Conservation (phyloP, 2,113 vertebrate genomes). For the Pleuronectes platessa region DNA sequence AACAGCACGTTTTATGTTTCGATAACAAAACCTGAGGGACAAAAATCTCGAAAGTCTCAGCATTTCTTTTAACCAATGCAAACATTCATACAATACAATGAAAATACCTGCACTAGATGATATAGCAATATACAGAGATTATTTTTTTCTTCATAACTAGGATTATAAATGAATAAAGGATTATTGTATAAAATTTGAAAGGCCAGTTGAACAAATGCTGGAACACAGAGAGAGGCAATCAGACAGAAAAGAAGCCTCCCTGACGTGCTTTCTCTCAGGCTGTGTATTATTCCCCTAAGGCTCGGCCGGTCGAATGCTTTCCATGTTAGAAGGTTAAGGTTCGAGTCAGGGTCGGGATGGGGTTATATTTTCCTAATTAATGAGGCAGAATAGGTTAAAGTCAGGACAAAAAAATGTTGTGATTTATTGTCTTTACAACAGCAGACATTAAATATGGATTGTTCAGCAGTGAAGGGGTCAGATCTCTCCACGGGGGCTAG, state of each 20-base stretch:
- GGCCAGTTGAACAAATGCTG: no score
- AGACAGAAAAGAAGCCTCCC: neutral
- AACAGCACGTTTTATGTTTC: neutral
- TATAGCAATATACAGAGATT: no score
- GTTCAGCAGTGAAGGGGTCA: slow-evolving; percentile 9
- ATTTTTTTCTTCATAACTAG: no score
- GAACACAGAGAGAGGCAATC: neutral
- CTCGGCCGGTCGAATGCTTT: neutral
- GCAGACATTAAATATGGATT: slow-evolving; percentile 4
- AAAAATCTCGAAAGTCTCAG: neutral
- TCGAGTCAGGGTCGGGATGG: neutral
- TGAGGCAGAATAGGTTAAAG: neutral
- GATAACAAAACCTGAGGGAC: neutral
- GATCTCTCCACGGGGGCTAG: slow-evolving; percentile 1
- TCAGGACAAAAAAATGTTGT: neutral
- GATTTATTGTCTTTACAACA: slow-evolving; percentile 9
- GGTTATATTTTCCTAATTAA: neutral
- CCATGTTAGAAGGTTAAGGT: neutral
- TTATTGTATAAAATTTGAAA: neutral
- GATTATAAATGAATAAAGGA: neutral
- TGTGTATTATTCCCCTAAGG: neutral
- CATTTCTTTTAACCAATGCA: no score
- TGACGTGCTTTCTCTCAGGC: neutral
- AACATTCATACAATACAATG: no score
- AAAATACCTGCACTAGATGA: no score